Percentiles rank a stretch among this genome's conserved stretches.
These are phyloP conservation scores for Erpobdella octoculata DNA, from an alignment of 2,888 invertebrate genomes.

Conservation along the genomic window DNA sequence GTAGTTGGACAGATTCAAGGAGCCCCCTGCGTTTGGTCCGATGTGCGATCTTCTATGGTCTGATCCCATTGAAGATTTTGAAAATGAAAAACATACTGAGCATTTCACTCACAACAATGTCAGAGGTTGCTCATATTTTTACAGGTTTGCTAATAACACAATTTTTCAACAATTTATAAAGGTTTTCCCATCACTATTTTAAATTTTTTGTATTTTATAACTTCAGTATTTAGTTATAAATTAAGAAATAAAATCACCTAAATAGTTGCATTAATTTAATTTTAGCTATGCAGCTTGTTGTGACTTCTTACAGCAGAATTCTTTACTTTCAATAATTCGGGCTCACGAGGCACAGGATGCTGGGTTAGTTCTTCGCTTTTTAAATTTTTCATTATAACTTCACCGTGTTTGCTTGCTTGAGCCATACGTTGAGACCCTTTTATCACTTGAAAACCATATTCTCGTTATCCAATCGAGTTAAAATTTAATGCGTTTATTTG, in stretches of 20 bases:
- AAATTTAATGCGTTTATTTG: too few relatives aligned
- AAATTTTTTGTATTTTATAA: not conserved
- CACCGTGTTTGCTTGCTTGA: not conserved
- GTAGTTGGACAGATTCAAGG: constrained; percentile 96
- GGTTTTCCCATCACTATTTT: too few relatives aligned
- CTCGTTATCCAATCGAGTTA: too few relatives aligned
- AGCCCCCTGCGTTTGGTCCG: constrained; percentile 94
- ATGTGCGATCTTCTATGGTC: constrained; percentile 99
- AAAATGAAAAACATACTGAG: constrained; percentile 80
- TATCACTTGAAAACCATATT: not conserved
- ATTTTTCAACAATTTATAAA: not conserved
- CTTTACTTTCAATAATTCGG: constrained; percentile 95
- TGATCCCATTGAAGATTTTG: constrained; percentile 98
- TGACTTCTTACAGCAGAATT: constrained; percentile 99
- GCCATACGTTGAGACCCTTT: not conserved
- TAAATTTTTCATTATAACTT: not conserved
- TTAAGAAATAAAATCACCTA: too few relatives aligned
- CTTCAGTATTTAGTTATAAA: not conserved
- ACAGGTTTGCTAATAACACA: constrained; percentile 52
- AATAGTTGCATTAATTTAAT: constrained; percentile 41
- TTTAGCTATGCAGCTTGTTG: constrained; percentile 97
- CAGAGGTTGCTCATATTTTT: constrained; percentile 99
- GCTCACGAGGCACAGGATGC: constrained; percentile 99
- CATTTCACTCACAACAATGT: constrained; percentile 99
- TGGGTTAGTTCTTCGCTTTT: constrained; percentile 58